Base-by-base conservation (phyloP, 2,888 invertebrate genomes). In the Brachypterus glaber region DNA sequence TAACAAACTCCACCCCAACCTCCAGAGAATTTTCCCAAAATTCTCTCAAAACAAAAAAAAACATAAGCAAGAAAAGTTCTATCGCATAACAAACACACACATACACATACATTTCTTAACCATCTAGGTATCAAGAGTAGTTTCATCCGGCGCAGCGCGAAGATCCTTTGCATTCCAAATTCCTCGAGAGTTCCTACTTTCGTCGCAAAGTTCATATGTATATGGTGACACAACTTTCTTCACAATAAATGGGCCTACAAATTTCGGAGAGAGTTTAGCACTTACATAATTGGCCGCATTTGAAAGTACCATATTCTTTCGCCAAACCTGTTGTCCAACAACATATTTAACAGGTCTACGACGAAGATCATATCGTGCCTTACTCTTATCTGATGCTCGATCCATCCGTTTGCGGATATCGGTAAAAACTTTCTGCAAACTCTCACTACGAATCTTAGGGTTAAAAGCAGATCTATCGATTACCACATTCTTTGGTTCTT, bases 181-280 rank as follows among this genome's bases (percentile, higher is more conserved):
- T 3, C 45, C 43, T 4, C 17, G 12, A 2, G 39, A 38, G 7
- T 17, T 30, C 5, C 43, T 31, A 2, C 26, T 9, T 24, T 15
- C 31, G 8, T 32, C 16, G 8, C 5, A 14, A 33, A 39, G 12
- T 17, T 40, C 37, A 32, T 32, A 32, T 7, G 8, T 39, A 30
- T 12, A 33, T 17, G 27, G 24, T 17, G 21, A 35, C 3, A 26
- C 3, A 29, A 32, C 30, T 11, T 33, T 15, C n/a, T 17, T 15
- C 16, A 45, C 24, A 9, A 16, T 25, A 35, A 14, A 52, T 1
- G 48, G 50, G 1, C 48, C 48, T 2, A 32, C 12, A 30, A 36
- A 53, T 30, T 43, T 49, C 1, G 44, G 44, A 3, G 48, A 47
- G 16, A 56, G 35, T 17, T 56, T 53, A 3, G 46, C 40, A 1